Conservation (phyloP, 2,888 invertebrate genomes). For the Oscheius sp. region DNA sequence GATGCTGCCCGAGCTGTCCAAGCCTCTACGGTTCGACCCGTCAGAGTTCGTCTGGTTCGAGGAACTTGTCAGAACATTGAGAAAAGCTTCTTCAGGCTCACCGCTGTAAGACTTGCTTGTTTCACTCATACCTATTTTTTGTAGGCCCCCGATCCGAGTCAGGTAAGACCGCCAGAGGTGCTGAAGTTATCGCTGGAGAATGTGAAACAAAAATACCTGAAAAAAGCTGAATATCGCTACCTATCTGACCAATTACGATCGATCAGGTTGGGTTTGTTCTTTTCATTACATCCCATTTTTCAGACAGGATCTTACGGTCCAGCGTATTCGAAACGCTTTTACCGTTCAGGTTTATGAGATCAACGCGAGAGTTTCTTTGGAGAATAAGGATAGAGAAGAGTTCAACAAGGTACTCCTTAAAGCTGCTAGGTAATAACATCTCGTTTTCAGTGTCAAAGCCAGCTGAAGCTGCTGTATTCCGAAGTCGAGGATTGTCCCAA, state of each 20-base stretch:
- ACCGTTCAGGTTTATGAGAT: slow-evolving; percentile 99
- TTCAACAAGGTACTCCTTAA: slow-evolving; percentile 80
- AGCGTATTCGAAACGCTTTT: slow-evolving; percentile 92
- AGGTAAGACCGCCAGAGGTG: slow-evolving; percentile 88
- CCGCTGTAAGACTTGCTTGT: slow-evolving; percentile 77
- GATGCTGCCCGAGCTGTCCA: slow-evolving; percentile 19
- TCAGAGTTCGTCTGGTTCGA: slow-evolving; percentile 78
- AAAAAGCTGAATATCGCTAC: slow-evolving; percentile 92
- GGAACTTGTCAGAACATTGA: slow-evolving; percentile 94
- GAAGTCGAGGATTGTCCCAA: slow-evolving; percentile 76
- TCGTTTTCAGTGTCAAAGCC: slow-evolving; percentile 90
- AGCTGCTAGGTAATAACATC: not conserved
- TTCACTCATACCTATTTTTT: slow-evolving; percentile 25
- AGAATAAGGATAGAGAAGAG: slow-evolving; percentile 96
- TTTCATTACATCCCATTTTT: not conserved
- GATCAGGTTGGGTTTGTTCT: slow-evolving; percentile 85
- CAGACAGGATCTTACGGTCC: slow-evolving; percentile 96
- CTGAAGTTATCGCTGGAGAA: slow-evolving; percentile 86
- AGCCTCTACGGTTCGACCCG: slow-evolving; percentile 12
- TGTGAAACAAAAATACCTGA: slow-evolving; percentile 90
- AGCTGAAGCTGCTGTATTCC: slow-evolving; percentile 90
- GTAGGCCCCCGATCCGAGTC: slow-evolving; percentile 89
- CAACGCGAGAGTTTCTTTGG: slow-evolving; percentile 95
- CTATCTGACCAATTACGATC: slow-evolving; percentile 98
- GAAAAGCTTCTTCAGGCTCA: slow-evolving; percentile 93